phyloP scores from a whole-genome alignment of 2,888 invertebrate genomes.

The Diabrotica balteata region DNA sequence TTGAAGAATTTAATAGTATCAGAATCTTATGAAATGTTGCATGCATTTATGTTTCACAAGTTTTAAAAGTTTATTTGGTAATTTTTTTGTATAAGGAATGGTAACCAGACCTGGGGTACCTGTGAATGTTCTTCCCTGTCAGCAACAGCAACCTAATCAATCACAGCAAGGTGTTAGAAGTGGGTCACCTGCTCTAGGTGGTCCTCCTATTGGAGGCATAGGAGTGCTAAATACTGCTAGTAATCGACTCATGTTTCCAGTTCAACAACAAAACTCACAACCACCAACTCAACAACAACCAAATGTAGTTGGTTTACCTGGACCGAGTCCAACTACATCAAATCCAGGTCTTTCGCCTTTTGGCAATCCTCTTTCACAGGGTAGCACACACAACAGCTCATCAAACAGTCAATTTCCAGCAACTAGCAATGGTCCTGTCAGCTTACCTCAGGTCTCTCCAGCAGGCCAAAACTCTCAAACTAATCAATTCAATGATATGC shows the following conservation, averaged over 20 bases:
- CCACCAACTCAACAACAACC: constrained; percentile 62
- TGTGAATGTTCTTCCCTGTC: constrained; percentile 39
- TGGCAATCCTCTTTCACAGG: constrained; percentile 65
- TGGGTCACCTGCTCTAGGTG: constrained; percentile 71
- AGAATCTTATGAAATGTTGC: too few species aligned
- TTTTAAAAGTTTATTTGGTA: too few species aligned
- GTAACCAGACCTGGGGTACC: constrained; percentile 42
- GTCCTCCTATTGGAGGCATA: constrained; percentile 38
- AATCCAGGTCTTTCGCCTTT: constrained; percentile 75
- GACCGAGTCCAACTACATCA: constrained; percentile 77
- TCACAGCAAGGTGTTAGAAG: constrained; percentile 66
- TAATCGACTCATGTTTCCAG: constrained; percentile 55
- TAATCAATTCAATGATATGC: constrained; percentile 66
- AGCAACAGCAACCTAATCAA: constrained; percentile 37
- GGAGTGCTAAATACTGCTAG: constrained; percentile 50
- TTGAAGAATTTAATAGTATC: too few species aligned
- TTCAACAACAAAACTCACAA: constrained; percentile 53
- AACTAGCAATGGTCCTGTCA: constrained; percentile 60
- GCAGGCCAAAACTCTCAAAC: constrained; percentile 58
- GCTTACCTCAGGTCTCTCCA: constrained; percentile 57
- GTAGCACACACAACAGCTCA: constrained; percentile 48
- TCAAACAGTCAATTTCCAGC: constrained; percentile 56
- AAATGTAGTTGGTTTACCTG: constrained; percentile 76
- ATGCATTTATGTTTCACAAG: too few species aligned
- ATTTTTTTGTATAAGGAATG: constrained; percentile 14